Percentiles rank a stretch among this genome's conserved stretches.
These are phyloP conservation scores for Cryptocheilus praepositus DNA, from an alignment of 2,888 invertebrate genomes.

Conservation along the genomic window DNA sequence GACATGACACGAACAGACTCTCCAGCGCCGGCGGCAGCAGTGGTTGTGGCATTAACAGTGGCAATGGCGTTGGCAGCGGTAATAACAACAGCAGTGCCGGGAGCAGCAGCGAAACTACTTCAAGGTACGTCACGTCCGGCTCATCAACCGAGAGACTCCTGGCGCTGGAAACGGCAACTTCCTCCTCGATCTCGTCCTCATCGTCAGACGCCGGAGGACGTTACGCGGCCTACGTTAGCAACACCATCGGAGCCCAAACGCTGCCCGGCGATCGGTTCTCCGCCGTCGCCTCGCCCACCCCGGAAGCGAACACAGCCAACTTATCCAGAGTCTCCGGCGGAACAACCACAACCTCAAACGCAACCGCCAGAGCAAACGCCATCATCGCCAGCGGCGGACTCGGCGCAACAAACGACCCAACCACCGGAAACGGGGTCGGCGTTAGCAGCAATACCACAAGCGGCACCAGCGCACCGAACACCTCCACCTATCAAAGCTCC, in stretches of 20 bases:
- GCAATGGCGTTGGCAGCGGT: background rate
- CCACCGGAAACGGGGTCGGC: background rate
- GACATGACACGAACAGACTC: constrained; percentile 49
- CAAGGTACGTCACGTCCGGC: constrained; percentile 49
- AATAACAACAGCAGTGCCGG: constrained; percentile 1
- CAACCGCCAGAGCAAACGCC: no score
- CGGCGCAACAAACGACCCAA: no score
- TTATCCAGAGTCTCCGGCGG: background rate
- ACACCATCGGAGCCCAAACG: constrained; percentile 56
- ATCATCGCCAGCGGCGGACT: no score
- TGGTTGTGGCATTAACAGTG: no score
- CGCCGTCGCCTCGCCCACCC: constrained; percentile 47
- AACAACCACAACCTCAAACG: background rate
- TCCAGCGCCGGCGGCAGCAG: background rate
- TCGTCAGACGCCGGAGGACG: constrained; percentile 63
- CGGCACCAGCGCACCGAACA: background rate
- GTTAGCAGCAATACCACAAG: background rate
- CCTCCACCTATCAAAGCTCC: constrained; percentile 40
- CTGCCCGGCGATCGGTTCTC: constrained; percentile 50
- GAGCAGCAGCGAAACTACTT: constrained; percentile 30
- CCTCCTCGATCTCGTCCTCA: constrained; percentile 54
- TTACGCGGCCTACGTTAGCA: constrained; percentile 46
- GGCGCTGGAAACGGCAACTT: constrained; percentile 65
- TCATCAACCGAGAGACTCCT: constrained; percentile 69
- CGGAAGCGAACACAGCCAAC: constrained; percentile 34